Percentiles rank a stretch among this genome's conserved stretches.
Evolutionary conservation across 2,113 vertebrate genomes (phyloP).

Genomic region (Dasyprocta punctata): DNA sequence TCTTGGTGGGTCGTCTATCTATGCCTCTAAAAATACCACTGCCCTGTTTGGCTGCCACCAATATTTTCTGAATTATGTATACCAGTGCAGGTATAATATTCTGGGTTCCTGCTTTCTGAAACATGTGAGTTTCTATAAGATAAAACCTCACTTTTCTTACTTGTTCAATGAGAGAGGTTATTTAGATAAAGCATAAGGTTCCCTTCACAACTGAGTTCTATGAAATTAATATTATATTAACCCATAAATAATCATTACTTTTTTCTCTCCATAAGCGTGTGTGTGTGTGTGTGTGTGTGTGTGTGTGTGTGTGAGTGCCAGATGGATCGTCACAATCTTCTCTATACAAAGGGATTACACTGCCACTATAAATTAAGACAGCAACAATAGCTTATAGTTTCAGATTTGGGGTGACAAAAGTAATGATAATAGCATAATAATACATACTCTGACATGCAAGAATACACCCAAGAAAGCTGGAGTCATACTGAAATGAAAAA

Average conservation of each 20-base stretch:
- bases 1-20: rapidly evolving
- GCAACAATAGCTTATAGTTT: not conserved
- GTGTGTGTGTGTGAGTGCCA: not conserved
- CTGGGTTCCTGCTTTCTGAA: not conserved
- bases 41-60: not conserved
- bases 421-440: not conserved
- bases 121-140: not conserved
- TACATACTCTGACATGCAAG: not conserved
- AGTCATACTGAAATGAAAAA: not conserved
- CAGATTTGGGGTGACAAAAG: not conserved
- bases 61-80: not conserved
- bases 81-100: not conserved
- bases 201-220: not conserved
- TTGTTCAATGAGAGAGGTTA: not conserved
- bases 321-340: not conserved
- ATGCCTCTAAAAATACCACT: not conserved
- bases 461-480: not conserved
- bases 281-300: not conserved
- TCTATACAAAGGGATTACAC: not conserved
- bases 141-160: not conserved
- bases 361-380: not conserved
- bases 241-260: not conserved
- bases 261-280: not conserved
- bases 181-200: not conserved
- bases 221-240: not conserved